A percentile compares a stretch with the other conserved stretches of the same genome.
Conservation (phyloP, 2,113 vertebrate species). For the Isichthys henryi region DNA sequence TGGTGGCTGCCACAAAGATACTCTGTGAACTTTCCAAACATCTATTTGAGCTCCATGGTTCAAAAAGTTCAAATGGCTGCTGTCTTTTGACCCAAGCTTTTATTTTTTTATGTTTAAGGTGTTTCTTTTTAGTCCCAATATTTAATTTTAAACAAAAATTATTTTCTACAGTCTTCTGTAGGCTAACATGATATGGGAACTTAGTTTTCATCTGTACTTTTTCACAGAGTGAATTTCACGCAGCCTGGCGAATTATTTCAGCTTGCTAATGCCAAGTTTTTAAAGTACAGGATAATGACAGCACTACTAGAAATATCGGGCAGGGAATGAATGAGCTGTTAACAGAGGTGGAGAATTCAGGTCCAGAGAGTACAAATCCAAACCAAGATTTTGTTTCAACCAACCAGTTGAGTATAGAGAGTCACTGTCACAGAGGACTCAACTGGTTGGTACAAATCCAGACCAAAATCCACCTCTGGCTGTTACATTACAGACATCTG, state of each 20-base stretch:
- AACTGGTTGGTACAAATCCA: too few species aligned
- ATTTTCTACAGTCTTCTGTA: neutral
- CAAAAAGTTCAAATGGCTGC: neutral
- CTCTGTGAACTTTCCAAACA: neutral
- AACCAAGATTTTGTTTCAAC: too few species aligned
- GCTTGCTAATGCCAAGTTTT: neutral
- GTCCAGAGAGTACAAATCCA: too few species aligned
- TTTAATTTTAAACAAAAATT: neutral
- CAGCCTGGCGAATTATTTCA: neutral
- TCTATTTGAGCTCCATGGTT: neutral
- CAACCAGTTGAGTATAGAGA: too few species aligned
- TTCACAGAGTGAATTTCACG: neutral
- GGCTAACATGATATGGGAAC: neutral
- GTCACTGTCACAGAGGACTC: too few species aligned
- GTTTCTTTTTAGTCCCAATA: neutral
- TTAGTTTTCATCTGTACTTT: neutral
- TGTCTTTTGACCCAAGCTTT: neutral
- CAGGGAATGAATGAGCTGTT: too few species aligned
- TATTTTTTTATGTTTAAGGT: neutral
- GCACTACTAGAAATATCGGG: neutral
- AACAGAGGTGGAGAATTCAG: too few species aligned
- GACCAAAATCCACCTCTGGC: neutral
- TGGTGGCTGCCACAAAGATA: neutral
- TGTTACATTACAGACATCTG: neutral
- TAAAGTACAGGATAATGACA: neutral